Evolutionary conservation across 2,797 vertebrate species (phyloP).

Genomic region (Xenops minutus): DNA sequence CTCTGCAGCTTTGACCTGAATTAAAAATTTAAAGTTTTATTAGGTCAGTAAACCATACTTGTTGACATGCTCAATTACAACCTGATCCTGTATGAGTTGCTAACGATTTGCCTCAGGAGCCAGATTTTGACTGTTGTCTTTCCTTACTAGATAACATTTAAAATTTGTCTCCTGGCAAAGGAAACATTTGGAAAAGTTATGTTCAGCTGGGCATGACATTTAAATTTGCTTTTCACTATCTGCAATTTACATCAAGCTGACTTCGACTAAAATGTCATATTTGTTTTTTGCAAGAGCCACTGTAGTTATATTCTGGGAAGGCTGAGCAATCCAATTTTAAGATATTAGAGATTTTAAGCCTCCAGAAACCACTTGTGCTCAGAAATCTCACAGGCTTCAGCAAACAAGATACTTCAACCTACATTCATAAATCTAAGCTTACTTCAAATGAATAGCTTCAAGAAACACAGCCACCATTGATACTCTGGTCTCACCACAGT

Average conservation of each 20-base stretch:
- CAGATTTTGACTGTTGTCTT: background rate
- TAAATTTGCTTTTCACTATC: conserved; percentile 27
- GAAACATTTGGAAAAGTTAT: background rate
- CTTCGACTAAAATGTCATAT: conserved; percentile 10
- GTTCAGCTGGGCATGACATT: conserved; percentile 18
- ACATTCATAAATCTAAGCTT: background rate
- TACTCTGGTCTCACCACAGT: background rate
- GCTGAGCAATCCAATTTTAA: background rate
- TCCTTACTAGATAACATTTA: background rate
- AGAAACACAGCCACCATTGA: background rate
- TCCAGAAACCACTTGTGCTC: background rate
- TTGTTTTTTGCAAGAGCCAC: conserved; percentile 6
- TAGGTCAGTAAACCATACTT: background rate
- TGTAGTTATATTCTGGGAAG: background rate
- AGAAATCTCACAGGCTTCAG: background rate
- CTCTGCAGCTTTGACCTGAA: conserved; percentile 93
- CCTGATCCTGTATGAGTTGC: background rate
- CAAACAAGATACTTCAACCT: background rate
- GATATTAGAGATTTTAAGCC: background rate
- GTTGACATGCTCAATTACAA: background rate
- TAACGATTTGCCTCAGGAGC: background rate
- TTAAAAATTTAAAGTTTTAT: background rate
- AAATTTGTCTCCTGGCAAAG: background rate
- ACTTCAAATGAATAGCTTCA: background rate
- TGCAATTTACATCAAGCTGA: conserved; percentile 17